Base-by-base conservation (phyloP, 2,888 invertebrate genomes). In the Stenurella melanura region DNA sequence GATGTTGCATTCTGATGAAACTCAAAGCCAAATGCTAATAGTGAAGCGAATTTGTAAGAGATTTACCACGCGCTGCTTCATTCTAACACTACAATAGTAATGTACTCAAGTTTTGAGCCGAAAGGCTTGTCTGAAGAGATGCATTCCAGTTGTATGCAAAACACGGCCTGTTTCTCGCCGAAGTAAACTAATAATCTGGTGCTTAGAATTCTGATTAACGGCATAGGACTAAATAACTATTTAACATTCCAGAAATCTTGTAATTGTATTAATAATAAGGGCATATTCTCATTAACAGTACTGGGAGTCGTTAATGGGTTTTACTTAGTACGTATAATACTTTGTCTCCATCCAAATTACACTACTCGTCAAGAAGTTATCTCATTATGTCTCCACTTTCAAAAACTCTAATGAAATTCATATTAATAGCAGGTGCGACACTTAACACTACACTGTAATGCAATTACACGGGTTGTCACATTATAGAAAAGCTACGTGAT, bases 151-250 rank as follows among this genome's bases (percentile, higher is more conserved):
- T 18, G 60, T 70, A 70, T 70, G 70, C 70, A 60, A 70, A 70
- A 70, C 70, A 42, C 34, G 70, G 34, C 26, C 11, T 54, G 67
- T 54, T 17, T 57, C 57, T 19, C n/a, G 11, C 15, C 60, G 11
- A 19, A 17, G n/a, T 60, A 70, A 60, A 60, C 70, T 58, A 70
- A 70, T 70, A 70, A 70, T 21, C 50, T 17, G 60, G 11, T 42
- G 70, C 60, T 42, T n/a, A 18, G 70, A 70, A 70, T 60, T 70
- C 42, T 60, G 21, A 60, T 38, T 42, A 70, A 42, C 70, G 21
- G n/a, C 56, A 17, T 26, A 57, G 69, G 50, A 19, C 21, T 58
- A 58, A 58, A 58, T 58, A 34, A 19, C 64, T 64, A 17, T 64
- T 64, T 42, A 64, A 34, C 34, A 64, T 38, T 42, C 64, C 17